Evolutionary conservation across 2,113 vertebrate species (phyloP).

Genomic region (Phyllostomus discolor): DNA sequence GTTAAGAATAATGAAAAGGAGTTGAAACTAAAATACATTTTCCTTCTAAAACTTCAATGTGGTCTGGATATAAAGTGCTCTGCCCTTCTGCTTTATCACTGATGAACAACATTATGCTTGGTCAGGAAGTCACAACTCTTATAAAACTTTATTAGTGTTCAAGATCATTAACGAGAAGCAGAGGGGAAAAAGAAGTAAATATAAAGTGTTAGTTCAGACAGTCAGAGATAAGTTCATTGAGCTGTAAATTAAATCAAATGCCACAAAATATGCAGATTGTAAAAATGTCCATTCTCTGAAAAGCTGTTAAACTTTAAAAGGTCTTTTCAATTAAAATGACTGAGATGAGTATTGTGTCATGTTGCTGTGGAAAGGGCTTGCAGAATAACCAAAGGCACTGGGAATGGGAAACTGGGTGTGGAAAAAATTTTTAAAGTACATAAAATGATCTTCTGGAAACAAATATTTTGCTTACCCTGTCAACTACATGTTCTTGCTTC

Average conservation of each 20-base stretch:
- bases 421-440: background rate
- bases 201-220: conserved; percentile 54
- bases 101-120: conserved; percentile 29
- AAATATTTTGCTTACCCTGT: background rate
- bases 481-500: background rate
- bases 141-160: conserved; percentile 71
- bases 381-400: background rate
- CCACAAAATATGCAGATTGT: conserved; percentile 38
- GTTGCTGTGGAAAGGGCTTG: background rate
- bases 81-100: background rate
- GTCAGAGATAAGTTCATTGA: conserved; percentile 51
- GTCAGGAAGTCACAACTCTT: conserved; percentile 61
- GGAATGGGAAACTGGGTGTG: background rate
- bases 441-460: background rate
- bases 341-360: background rate
- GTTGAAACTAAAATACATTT: background rate
- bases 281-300: conserved; percentile 50
- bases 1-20: conserved; percentile 49
- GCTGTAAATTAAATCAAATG: conserved; percentile 74
- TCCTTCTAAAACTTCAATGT: conserved; percentile 50
- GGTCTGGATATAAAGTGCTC: background rate
- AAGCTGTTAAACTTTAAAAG: conserved; percentile 67
- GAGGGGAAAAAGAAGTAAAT: conserved; percentile 61
- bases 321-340: conserved; percentile 68
- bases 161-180: conserved; percentile 60